These are phyloP conservation scores for Sesamia inferens DNA, from an alignment of 2,888 invertebrate genomes.

Conservation along the genomic window DNA sequence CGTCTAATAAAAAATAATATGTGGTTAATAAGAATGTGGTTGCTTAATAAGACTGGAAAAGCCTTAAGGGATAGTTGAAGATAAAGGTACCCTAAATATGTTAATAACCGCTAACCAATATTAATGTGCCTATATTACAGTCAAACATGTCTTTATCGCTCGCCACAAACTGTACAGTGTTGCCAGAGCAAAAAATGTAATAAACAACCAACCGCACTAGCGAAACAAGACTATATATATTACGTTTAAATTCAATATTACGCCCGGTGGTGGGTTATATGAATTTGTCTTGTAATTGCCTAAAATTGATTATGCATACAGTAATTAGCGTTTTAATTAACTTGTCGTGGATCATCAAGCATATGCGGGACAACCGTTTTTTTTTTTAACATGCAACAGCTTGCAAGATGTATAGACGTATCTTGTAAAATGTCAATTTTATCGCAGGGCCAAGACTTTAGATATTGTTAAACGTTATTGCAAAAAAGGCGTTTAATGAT, in stretches of 20 bases:
- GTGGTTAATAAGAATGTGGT: no score
- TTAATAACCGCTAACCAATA: slow-evolving; percentile 59
- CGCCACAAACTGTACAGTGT: slow-evolving; percentile 70
- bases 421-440: slow-evolving; percentile 25
- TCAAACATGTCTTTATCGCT: slow-evolving; percentile 69
- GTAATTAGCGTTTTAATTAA: slow-evolving; percentile 64
- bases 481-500: neutral
- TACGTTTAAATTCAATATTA: slow-evolving; percentile 56
- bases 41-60: no score
- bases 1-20: no score
- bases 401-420: neutral
- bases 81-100: slow-evolving; percentile 45
- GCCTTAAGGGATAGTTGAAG: neutral
- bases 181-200: slow-evolving; percentile 69
- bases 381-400: neutral
- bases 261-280: slow-evolving; percentile 39
- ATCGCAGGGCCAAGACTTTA: neutral
- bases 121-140: slow-evolving; percentile 60
- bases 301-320: slow-evolving; percentile 66
- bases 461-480: neutral
- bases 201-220: slow-evolving; percentile 60
- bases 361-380: slow-evolving; percentile 23
- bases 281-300: slow-evolving; percentile 65
- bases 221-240: slow-evolving; percentile 46
- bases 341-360: slow-evolving; percentile 42